These are phyloP conservation scores for Macrochelys suwanniensis DNA, from an alignment of 2,797 vertebrate species.

Conservation along the genomic window DNA sequence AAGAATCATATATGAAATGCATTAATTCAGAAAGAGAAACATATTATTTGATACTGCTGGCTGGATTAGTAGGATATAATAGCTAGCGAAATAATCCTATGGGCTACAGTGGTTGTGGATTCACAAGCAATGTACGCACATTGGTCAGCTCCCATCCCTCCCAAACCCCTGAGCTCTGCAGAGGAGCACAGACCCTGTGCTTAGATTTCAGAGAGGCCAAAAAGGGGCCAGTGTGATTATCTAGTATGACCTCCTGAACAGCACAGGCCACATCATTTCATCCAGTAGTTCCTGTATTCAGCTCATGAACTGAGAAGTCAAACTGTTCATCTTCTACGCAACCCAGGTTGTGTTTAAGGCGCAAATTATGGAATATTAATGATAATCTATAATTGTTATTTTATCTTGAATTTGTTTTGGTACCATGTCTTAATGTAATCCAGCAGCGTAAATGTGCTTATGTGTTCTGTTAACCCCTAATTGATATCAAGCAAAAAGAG, in stretches of 20 bases:
- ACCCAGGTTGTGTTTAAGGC: background rate
- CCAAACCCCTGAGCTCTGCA: background rate
- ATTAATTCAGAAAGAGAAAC: too few relatives aligned
- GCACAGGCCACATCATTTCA: background rate
- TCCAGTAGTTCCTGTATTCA: background rate
- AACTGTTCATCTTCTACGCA: background rate
- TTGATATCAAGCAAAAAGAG: conserved; percentile 18
- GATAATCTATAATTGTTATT: background rate
- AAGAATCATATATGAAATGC: too few relatives aligned
- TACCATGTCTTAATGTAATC: conserved; percentile 13
- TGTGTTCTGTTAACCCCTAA: conserved; percentile 36
- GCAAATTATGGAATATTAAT: background rate
- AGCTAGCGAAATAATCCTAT: too few relatives aligned
- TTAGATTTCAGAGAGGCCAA: background rate
- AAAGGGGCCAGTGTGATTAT: background rate
- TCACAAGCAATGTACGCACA: background rate
- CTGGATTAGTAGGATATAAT: too few relatives aligned
- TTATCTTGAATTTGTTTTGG: conserved; percentile 1
- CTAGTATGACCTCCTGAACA: background rate
- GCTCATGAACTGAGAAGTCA: background rate
- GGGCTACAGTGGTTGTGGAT: background rate
- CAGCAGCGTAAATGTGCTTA: background rate
- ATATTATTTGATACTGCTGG: too few relatives aligned
- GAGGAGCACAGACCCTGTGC: background rate
- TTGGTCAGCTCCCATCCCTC: background rate